phyloP scores from a whole-genome alignment of 1,140 invertebrate genomes.

The Pogonus chalceus region DNA sequence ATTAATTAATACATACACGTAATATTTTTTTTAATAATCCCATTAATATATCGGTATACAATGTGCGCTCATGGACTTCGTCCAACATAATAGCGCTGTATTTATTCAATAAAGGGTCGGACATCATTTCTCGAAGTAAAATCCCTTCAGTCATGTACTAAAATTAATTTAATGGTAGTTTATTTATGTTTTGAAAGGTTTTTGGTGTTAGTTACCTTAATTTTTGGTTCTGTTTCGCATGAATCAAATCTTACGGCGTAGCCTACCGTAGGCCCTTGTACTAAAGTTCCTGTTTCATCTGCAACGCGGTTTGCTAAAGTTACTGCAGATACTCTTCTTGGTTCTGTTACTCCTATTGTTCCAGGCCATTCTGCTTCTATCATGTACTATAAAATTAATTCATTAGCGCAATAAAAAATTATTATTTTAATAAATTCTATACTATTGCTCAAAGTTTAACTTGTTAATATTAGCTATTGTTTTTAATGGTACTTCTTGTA shows the following conservation, averaged over 20 bases:
- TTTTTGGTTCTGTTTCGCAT: constrained; percentile 62
- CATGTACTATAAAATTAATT: too few relatives aligned
- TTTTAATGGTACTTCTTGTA: too few relatives aligned
- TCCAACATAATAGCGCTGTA: constrained; percentile 91
- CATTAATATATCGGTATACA: constrained; percentile 89
- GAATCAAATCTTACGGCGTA: constrained; percentile 91
- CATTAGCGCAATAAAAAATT: too few relatives aligned
- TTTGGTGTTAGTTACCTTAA: constrained; percentile 57
- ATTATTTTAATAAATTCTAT: too few relatives aligned
- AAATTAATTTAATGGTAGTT: constrained; percentile 32
- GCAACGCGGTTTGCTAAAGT: constrained; percentile 83
- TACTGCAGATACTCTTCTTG: constrained; percentile 81
- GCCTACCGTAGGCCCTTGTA: constrained; percentile 72
- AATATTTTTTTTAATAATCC: constrained; percentile 90
- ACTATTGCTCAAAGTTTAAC: too few relatives aligned
- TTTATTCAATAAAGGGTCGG: constrained; percentile 79
- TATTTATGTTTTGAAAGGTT: too few relatives aligned
- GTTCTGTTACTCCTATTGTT: constrained; percentile 82
- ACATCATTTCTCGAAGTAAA: constrained; percentile 87
- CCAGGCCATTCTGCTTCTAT: constrained; percentile 81
- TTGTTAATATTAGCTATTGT: too few relatives aligned
- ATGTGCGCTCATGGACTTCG: constrained; percentile 90
- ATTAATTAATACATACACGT: constrained; percentile 45
- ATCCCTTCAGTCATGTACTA: constrained; percentile 96
- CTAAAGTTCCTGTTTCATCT: constrained; percentile 68